Evolutionary conservation across 2,888 invertebrate species (phyloP).

Genomic region (Chromoteleia sp.): DNA sequence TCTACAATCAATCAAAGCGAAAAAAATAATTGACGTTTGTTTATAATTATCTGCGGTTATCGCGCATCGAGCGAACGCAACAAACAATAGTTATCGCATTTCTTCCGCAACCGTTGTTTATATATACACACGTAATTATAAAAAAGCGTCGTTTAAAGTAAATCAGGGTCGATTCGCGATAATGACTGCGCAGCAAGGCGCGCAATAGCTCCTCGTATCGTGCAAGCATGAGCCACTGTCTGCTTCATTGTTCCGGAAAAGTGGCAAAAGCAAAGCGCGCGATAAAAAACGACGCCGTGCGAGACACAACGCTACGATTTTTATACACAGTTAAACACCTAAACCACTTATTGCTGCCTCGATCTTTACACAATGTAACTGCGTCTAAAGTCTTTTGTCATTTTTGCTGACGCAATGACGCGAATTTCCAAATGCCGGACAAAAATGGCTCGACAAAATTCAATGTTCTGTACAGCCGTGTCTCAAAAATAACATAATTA

Average conservation of each 20-base stretch:
- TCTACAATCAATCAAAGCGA: conserved; percentile 34
- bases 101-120: conserved; percentile 65
- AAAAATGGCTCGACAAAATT: too few species aligned
- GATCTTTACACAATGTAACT: conserved; percentile 24
- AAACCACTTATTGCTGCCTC: conserved; percentile 19
- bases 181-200: conserved; percentile 70
- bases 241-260: conserved; percentile 81
- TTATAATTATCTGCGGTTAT: conserved; percentile 59
- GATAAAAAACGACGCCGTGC: conserved; percentile 68
- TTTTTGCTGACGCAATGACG: conserved; percentile 1
- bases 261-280: conserved; percentile 73
- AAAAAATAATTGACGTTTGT: conserved; percentile 38
- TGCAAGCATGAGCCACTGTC: conserved; percentile 64
- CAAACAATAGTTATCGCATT: conserved; percentile 64
- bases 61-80: conserved; percentile 40
- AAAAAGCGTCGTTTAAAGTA: conserved; percentile 68
- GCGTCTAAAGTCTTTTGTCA: neutral
- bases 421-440: too few species aligned
- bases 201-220: conserved; percentile 69
- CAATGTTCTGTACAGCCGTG: too few species aligned
- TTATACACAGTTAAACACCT: conserved; percentile 35
- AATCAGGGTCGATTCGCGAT: conserved; percentile 72
- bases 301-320: conserved; percentile 56
- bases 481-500: too few species aligned
- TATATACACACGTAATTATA: conserved; percentile 38